These are phyloP conservation scores for Sardinella longiceps DNA, from an alignment of 2,797 vertebrate genomes.

Conservation along the genomic window DNA sequence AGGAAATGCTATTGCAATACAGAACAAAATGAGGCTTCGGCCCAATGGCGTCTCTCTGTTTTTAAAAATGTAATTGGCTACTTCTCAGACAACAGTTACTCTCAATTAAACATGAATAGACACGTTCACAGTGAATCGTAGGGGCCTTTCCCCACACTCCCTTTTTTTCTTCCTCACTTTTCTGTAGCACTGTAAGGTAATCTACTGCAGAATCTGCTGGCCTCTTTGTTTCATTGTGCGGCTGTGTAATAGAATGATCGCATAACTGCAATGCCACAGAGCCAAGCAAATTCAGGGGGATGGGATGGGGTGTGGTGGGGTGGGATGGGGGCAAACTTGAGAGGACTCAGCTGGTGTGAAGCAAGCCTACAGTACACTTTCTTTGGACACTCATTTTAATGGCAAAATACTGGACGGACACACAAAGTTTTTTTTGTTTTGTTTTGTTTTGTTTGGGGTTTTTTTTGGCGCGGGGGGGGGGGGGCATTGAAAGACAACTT, in stretches of 20 bases:
- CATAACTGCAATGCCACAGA: conserved; percentile 20
- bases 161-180: conserved; percentile 16
- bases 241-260: conserved; percentile 49
- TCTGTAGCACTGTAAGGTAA: conserved; percentile 34
- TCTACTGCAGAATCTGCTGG: conserved; percentile 47
- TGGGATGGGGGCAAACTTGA: background rate
- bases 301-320: no score
- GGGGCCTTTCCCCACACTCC: conserved; percentile 36
- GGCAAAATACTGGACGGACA: background rate
- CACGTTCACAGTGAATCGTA: conserved; percentile 35
- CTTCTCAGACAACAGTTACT: conserved; percentile 44
- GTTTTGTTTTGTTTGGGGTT: no score
- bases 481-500: no score
- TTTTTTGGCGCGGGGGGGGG: no score
- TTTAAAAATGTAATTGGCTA: conserved; percentile 36
- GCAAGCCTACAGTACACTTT: background rate
- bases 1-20: conserved; percentile 19
- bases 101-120: conserved; percentile 48
- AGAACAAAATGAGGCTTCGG: conserved; percentile 22
- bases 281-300: background rate
- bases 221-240: conserved; percentile 51
- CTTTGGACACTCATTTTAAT: background rate
- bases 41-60: conserved; percentile 4
- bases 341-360: background rate
- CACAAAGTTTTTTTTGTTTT: no score